Evolutionary conservation across 2,797 vertebrate genomes (phyloP).

Genomic region (Oryzias sinensis): DNA sequence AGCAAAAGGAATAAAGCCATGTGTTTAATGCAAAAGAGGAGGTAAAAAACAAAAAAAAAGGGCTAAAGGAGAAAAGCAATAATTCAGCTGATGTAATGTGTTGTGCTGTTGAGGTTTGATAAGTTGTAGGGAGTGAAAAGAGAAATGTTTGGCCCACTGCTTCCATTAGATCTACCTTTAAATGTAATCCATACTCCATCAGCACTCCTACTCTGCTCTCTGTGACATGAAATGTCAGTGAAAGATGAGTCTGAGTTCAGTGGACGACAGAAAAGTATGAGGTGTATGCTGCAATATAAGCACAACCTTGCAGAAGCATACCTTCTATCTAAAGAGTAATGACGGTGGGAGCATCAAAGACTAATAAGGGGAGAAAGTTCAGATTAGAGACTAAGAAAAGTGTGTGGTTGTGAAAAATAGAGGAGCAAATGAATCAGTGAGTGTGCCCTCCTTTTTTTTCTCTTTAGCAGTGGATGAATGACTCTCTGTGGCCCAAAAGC

Average conservation of each 20-base stretch:
- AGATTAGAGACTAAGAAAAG: conserved; percentile 14
- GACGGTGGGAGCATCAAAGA: conserved; percentile 14
- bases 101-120: conserved; percentile 11
- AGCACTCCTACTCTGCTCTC: conserved; percentile 1
- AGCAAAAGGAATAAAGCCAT: conserved; percentile 12
- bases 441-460: conserved; percentile 41
- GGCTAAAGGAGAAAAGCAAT: neutral
- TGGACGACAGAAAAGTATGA: conserved; percentile 12
- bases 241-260: conserved; percentile 21
- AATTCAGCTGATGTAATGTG: conserved; percentile 17
- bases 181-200: conserved; percentile 23
- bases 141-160: neutral
- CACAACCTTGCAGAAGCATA: conserved; percentile 22
- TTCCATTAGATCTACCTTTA: conserved; percentile 17
- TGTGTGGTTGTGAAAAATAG: conserved; percentile 21
- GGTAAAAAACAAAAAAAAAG: neutral
- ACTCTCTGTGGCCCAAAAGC: conserved; percentile 46
- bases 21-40: conserved; percentile 10
- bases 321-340: conserved; percentile 10
- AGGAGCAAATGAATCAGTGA: conserved; percentile 44
- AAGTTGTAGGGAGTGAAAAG: conserved; percentile 8
- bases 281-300: conserved; percentile 14
- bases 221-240: conserved; percentile 19
- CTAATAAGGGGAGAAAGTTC: conserved; percentile 32
- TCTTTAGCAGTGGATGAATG: conserved; percentile 48